phyloP scores from a whole-genome alignment of 1,140 invertebrate species.

The Cydia amplana region DNA sequence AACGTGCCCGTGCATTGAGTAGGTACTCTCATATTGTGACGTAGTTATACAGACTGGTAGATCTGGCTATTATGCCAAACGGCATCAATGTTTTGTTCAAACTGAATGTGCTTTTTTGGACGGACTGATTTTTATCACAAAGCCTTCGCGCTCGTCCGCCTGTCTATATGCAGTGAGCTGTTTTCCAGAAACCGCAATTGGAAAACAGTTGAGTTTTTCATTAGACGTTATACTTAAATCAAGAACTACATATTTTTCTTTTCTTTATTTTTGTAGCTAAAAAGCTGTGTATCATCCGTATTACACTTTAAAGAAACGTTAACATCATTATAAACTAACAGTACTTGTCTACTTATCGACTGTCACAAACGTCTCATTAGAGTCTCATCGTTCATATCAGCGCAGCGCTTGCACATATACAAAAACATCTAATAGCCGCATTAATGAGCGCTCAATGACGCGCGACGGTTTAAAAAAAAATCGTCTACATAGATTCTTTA shows the following conservation, averaged over 20 bases:
- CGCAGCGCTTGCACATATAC: not conserved
- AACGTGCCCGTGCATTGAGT: not conserved
- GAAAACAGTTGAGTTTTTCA: too few species aligned
- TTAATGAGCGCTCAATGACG: not conserved
- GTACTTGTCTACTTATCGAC: not conserved
- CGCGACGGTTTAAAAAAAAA: not conserved
- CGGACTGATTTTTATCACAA: too few species aligned
- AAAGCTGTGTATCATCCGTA: too few species aligned
- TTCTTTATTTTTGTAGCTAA: too few species aligned
- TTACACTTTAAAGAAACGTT: not conserved
- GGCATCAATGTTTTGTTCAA: not conserved
- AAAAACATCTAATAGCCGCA: conserved; percentile 6
- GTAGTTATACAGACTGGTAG: not conserved
- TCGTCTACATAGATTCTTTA: not conserved
- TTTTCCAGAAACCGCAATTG: too few species aligned
- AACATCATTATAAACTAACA: conserved; percentile 5
- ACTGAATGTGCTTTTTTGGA: too few species aligned
- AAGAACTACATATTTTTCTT: too few species aligned
- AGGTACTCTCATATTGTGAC: not conserved
- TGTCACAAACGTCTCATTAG: conserved; percentile 4
- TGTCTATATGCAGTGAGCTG: too few species aligned
- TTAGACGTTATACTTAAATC: too few species aligned
- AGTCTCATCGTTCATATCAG: conserved; percentile 6
- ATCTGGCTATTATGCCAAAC: not conserved
- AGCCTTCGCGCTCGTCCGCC: too few species aligned